Evolutionary conservation across 2,797 vertebrate genomes (phyloP).

Genomic region (Gymnothorax reevesii): DNA sequence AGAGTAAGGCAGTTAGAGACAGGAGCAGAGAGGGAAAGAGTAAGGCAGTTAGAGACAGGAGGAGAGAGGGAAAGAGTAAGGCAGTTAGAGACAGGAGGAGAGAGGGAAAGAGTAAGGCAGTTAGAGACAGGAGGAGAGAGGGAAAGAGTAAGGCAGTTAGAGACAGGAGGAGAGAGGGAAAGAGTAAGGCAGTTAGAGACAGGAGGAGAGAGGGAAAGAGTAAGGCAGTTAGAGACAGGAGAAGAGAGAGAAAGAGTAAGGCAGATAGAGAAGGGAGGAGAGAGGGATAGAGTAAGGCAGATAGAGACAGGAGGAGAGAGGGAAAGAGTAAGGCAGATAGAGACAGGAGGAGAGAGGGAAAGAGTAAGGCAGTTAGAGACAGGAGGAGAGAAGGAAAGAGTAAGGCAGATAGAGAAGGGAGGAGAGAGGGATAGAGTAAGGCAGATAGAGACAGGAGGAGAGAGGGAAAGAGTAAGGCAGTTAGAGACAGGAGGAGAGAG

Average conservation of each 20-base stretch:
- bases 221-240: conserved; percentile 58
- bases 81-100: conserved; percentile 49
- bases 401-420: background rate
- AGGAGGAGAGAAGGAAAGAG: conserved; percentile 36
- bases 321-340: too few relatives aligned
- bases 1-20: conserved; percentile 65
- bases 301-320: conserved; percentile 51
- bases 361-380: conserved; percentile 65
- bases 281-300: conserved; percentile 59
- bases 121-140: background rate
- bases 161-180: conserved; percentile 49
- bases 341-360: background rate
- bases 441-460: conserved; percentile 49
- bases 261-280: background rate
- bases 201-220: conserved; percentile 49
- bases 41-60: background rate
- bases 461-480: background rate
- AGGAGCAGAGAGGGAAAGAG: conserved; percentile 36
- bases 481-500: background rate
- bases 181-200: background rate
- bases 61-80: conserved; percentile 59
- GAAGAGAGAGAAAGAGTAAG: conserved; percentile 23
- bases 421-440: conserved; percentile 59
- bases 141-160: conserved; percentile 61
- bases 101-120: background rate